Percentiles rank a stretch among this genome's conserved stretches.
Evolutionary conservation across 2,797 vertebrate species (phyloP).

Genomic region (Columba guinea): DNA sequence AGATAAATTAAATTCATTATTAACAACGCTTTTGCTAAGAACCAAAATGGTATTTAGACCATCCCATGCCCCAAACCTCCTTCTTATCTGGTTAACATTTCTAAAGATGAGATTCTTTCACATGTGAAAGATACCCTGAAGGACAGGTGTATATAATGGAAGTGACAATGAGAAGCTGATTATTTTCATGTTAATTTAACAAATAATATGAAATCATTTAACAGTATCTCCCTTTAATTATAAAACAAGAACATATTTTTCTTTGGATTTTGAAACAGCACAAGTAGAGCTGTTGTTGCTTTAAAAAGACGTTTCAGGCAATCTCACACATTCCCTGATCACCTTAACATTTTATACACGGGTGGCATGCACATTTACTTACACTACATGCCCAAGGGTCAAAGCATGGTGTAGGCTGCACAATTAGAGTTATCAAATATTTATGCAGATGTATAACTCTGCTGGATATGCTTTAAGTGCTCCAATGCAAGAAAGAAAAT

Average conservation of each 20-base stretch:
- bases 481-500: neutral
- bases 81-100: conserved; percentile 12
- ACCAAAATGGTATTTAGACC: neutral
- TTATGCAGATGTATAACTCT: conserved; percentile 40
- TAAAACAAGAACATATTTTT: conserved; percentile 11
- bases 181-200: conserved; percentile 20
- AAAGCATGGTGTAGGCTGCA: neutral
- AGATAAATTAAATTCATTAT: conserved; percentile 2
- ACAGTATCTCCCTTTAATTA: neutral
- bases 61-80: neutral
- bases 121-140: neutral
- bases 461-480: neutral
- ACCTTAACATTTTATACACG: neutral
- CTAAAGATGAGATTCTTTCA: conserved; percentile 1
- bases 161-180: neutral
- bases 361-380: neutral
- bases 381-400: conserved; percentile 12
- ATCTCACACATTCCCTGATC: neutral
- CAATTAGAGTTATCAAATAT: conserved; percentile 55
- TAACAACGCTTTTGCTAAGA: conserved; percentile 5
- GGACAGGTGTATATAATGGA: neutral
- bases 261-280: neutral
- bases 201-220: conserved; percentile 2
- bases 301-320: conserved; percentile 41
- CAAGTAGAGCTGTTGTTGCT: neutral